Conservation (phyloP, 2,888 invertebrate species). For the Sabatieria punctata region DNA sequence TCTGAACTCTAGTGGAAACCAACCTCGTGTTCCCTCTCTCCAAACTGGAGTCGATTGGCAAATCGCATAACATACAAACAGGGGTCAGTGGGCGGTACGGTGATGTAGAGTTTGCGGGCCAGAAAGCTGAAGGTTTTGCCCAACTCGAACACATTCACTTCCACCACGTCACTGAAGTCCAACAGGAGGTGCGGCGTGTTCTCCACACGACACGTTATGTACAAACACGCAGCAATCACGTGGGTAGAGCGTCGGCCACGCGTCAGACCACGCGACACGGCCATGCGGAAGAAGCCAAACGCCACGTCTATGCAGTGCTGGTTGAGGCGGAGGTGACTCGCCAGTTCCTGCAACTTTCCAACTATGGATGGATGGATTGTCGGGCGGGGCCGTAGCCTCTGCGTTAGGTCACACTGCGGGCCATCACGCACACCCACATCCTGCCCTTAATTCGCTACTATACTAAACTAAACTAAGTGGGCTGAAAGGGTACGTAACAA, state of each 20-base stretch:
- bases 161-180: conserved; percentile 82
- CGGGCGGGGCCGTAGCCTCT: no score
- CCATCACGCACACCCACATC: no score
- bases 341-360: conserved; percentile 37
- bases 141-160: conserved; percentile 86
- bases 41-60: conserved; percentile 68
- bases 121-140: conserved; percentile 78
- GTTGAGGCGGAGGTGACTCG: conserved; percentile 66
- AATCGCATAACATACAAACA: conserved; percentile 87
- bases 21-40: conserved; percentile 65
- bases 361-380: no score
- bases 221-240: conserved; percentile 89
- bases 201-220: conserved; percentile 85
- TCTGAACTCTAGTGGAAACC: background rate
- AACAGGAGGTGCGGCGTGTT: conserved; percentile 84
- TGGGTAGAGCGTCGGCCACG: conserved; percentile 73
- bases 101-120: conserved; percentile 67
- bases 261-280: conserved; percentile 56
- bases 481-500: no score
- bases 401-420: no score
- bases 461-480: no score
- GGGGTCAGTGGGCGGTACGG: conserved; percentile 52
- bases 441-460: no score
- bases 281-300: conserved; percentile 81
- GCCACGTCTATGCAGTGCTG: conserved; percentile 83